phyloP scores from a whole-genome alignment of 2,113 vertebrate genomes.

The Aramus guarauna region DNA sequence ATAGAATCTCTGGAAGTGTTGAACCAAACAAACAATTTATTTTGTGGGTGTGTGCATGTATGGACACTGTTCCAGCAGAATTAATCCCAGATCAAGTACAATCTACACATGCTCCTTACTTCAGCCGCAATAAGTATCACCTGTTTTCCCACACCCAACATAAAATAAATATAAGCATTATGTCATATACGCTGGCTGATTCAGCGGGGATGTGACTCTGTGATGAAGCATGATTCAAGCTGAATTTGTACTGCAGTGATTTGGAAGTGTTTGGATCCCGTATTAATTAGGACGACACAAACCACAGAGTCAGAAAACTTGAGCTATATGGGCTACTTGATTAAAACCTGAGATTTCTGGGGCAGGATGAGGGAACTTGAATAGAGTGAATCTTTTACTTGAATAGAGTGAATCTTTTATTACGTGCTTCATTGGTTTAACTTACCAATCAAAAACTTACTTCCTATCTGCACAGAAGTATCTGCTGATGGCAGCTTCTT shows the following conservation, averaged over 20 bases:
- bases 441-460: background rate
- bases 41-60: background rate
- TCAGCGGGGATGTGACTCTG: background rate
- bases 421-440: background rate
- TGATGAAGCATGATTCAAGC: background rate
- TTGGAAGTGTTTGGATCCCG: background rate
- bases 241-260: background rate
- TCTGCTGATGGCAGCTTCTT: background rate
- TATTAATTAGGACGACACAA: background rate
- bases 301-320: background rate
- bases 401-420: background rate
- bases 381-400: background rate
- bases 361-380: background rate
- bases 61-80: background rate
- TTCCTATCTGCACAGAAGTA: background rate
- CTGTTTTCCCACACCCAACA: accelerated
- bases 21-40: background rate
- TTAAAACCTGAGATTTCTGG: background rate
- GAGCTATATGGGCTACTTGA: background rate
- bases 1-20: background rate
- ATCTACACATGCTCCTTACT: background rate
- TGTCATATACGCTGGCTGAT: background rate
- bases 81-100: background rate
- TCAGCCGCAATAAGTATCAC: background rate
- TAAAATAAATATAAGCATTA: background rate